Evolutionary conservation across 2,888 invertebrate genomes (phyloP).

Genomic region (Phengaris arion): DNA sequence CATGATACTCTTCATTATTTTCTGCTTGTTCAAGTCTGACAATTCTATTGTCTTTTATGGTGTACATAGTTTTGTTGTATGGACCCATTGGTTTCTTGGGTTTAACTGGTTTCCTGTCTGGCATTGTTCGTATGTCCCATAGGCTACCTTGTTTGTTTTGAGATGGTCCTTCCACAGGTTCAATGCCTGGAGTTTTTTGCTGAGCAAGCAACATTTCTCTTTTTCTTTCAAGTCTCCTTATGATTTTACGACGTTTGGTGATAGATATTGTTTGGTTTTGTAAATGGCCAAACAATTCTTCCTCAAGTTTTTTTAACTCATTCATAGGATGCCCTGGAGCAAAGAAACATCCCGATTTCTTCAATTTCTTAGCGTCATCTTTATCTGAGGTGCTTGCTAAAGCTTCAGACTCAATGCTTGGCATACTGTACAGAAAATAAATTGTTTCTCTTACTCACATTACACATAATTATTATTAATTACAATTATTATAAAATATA

Average conservation of each 20-base stretch:
- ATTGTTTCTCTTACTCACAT: neutral
- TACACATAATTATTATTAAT: no score
- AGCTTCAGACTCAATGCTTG: conserved; percentile 44
- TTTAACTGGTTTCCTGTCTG: conserved; percentile 42
- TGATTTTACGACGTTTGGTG: conserved; percentile 67
- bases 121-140: conserved; percentile 68
- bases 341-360: conserved; percentile 52
- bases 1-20: conserved; percentile 48
- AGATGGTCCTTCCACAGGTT: conserved; percentile 40
- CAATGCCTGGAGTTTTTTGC: conserved; percentile 47
- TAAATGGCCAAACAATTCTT: conserved; percentile 70
- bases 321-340: conserved; percentile 77
- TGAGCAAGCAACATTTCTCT: conserved; percentile 54
- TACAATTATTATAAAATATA: no score
- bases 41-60: conserved; percentile 74
- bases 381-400: conserved; percentile 49
- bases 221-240: conserved; percentile 69
- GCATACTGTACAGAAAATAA: conserved; percentile 33
- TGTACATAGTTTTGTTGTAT: conserved; percentile 66
- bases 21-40: conserved; percentile 59
- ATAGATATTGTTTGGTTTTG: conserved; percentile 60
- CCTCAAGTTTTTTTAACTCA: conserved; percentile 70
- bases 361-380: conserved; percentile 45
- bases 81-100: conserved; percentile 52
- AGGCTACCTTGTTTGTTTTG: conserved; percentile 52